Percentiles rank a stretch among this genome's conserved stretches.
phyloP scores from a whole-genome alignment of 2,113 vertebrate genomes.

The Lepisosteus osseus region DNA sequence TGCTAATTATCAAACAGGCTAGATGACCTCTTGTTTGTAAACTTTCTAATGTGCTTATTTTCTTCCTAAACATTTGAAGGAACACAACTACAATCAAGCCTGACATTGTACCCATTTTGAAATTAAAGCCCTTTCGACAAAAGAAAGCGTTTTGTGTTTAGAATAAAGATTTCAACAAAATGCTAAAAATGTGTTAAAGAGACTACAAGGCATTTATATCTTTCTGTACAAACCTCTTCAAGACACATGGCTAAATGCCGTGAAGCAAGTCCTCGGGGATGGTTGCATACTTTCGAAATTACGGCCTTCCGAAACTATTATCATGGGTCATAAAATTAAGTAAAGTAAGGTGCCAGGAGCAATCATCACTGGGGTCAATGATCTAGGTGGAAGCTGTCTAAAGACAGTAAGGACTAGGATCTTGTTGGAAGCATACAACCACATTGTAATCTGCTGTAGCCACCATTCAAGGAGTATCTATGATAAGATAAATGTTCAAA shows the following conservation, averaged over 20 bases:
- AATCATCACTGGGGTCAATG: conserved; percentile 34
- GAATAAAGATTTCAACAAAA: too few species aligned
- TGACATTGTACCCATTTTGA: too few species aligned
- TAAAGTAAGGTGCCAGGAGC: conserved; percentile 30
- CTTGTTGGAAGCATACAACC: background rate
- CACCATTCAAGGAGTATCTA: too few species aligned
- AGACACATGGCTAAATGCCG: conserved; percentile 16
- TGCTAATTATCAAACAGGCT: too few species aligned
- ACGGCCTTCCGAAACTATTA: conserved; percentile 48
- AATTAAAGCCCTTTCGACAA: too few species aligned
- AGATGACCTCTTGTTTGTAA: too few species aligned
- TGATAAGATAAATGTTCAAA: too few species aligned
- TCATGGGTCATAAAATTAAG: conserved; percentile 45
- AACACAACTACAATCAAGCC: too few species aligned
- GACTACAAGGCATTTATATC: background rate
- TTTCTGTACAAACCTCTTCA: background rate
- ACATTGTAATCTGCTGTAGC: background rate
- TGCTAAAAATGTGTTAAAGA: too few species aligned
- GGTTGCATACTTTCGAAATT: conserved; percentile 52
- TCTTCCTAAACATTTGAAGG: too few species aligned
- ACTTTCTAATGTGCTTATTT: too few species aligned
- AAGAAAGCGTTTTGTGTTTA: too few species aligned
- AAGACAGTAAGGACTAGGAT: background rate
- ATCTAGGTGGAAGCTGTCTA: conserved; percentile 22
- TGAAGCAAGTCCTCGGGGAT: conserved; percentile 33